These are phyloP conservation scores for Drosophila ezoana DNA, from an alignment of 2,888 invertebrate species.

Conservation along the genomic window DNA sequence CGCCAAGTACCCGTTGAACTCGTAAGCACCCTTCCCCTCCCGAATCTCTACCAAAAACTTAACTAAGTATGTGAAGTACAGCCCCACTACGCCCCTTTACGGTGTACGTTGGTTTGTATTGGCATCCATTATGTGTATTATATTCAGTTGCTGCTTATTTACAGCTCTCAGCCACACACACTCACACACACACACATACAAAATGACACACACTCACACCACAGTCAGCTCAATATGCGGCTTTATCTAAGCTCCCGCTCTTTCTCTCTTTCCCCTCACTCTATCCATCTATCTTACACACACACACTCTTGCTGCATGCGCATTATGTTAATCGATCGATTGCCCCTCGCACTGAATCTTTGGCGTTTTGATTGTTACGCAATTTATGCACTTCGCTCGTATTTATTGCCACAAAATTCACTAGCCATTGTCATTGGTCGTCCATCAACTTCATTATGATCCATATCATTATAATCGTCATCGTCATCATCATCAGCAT, in stretches of 20 bases:
- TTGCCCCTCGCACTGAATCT: slow-evolving; percentile 40
- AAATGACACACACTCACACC: slow-evolving; percentile 5
- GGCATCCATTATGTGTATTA: slow-evolving; percentile 45
- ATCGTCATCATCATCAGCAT: slow-evolving; percentile 30
- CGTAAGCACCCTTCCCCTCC: neutral
- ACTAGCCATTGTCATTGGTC: slow-evolving; percentile 53
- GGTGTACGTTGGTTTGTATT: slow-evolving; percentile 41
- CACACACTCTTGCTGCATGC: slow-evolving; percentile 15
- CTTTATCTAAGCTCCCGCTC: slow-evolving; percentile 7
- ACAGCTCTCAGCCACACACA: slow-evolving; percentile 27
- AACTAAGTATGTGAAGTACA: slow-evolving; percentile 48
- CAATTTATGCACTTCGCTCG: slow-evolving; percentile 47
- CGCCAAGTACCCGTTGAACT: slow-evolving; percentile 22
- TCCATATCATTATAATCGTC: slow-evolving; percentile 17
- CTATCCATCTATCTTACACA: neutral
- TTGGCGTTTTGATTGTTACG: slow-evolving; percentile 60
- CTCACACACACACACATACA: slow-evolving; percentile 3
- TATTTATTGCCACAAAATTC: slow-evolving; percentile 64
- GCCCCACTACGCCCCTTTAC: slow-evolving; percentile 15
- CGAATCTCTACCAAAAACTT: slow-evolving; percentile 21
- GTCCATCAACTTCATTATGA: slow-evolving; percentile 39
- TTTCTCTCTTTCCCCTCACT: slow-evolving; percentile 1
- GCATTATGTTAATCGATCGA: slow-evolving; percentile 41
- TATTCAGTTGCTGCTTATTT: slow-evolving; percentile 56
- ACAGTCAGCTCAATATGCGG: slow-evolving; percentile 9